Percentiles rank a stretch among this genome's conserved stretches.
Evolutionary conservation across 2,113 vertebrate species (phyloP).

Genomic region (Mastomys coucha): DNA sequence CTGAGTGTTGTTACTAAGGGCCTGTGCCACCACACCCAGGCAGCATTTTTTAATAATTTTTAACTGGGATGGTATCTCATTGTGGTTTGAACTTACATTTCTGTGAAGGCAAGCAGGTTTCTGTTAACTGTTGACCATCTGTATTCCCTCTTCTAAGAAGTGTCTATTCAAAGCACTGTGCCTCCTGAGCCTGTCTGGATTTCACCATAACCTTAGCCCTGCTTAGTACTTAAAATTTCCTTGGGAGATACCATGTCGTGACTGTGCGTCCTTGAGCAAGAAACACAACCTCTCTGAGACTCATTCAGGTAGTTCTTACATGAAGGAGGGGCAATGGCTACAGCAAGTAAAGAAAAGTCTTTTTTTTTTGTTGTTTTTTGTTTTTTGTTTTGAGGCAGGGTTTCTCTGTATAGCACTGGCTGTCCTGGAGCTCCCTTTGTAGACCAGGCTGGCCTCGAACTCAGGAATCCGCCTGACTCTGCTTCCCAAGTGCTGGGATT

Average conservation of each 20-base stretch:
- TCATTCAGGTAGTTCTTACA: not conserved
- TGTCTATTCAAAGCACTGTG: not conserved
- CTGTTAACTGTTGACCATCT: not conserved
- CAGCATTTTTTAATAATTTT: not conserved
- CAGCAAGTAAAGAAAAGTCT: not conserved
- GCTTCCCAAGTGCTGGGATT: too few relatives aligned
- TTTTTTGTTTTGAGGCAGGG: too few relatives aligned
- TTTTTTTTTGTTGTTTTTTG: too few relatives aligned
- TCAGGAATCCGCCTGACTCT: too few relatives aligned
- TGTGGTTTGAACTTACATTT: not conserved
- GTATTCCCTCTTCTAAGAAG: not conserved
- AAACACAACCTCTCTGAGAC: not conserved
- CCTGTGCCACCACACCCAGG: not conserved
- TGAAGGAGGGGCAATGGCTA: not conserved
- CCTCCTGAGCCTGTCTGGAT: not conserved
- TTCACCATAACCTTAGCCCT: not conserved
- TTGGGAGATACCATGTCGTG: not conserved
- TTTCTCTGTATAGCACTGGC: too few relatives aligned
- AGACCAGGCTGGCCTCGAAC: too few relatives aligned
- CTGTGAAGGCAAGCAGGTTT: not conserved
- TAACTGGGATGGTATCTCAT: not conserved
- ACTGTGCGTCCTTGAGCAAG: not conserved
- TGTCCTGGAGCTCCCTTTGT: too few relatives aligned
- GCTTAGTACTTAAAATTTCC: not conserved
- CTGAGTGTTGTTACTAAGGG: not conserved